These are phyloP conservation scores for Callosobruchus maculatus DNA, from an alignment of 2,888 invertebrate species.

Conservation along the genomic window DNA sequence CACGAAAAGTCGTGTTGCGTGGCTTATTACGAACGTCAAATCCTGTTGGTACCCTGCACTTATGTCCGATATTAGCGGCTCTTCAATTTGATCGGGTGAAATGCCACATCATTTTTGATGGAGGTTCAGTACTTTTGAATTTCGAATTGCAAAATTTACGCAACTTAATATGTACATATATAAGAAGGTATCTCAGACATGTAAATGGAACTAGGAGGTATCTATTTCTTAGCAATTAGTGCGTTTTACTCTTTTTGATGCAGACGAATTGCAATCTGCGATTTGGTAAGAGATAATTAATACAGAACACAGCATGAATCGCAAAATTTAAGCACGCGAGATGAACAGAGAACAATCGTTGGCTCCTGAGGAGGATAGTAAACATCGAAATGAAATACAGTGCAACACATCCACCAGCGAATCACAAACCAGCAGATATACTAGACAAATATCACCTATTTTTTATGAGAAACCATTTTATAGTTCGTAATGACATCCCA, in stretches of 20 bases:
- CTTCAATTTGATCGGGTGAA: not conserved
- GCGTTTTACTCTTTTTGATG: not conserved
- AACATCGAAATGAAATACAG: too few relatives aligned
- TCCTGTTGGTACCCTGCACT: slow-evolving; percentile 13
- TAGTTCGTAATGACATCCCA: too few relatives aligned
- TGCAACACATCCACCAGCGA: too few relatives aligned
- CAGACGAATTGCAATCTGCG: not conserved
- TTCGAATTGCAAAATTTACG: slow-evolving; percentile 11
- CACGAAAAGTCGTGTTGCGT: slow-evolving; percentile 12
- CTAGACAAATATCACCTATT: too few relatives aligned
- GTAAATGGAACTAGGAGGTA: not conserved
- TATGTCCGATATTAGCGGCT: slow-evolving; percentile 6
- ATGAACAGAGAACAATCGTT: not conserved
- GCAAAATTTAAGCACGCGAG: not conserved
- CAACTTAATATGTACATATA: slow-evolving; percentile 13
- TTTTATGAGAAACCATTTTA: too few relatives aligned
- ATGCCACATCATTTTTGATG: not conserved
- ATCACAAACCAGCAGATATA: too few relatives aligned
- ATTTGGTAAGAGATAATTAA: not conserved
- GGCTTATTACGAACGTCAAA: slow-evolving; percentile 15
- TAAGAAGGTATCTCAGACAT: slow-evolving; percentile 1
- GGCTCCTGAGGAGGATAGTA: too few relatives aligned
- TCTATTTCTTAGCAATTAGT: not conserved
- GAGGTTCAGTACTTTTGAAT: not conserved
- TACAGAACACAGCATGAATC: not conserved